Percentiles rank a stretch among this genome's conserved stretches.
Evolutionary conservation across 2,888 invertebrate species (phyloP).

Genomic region (Tenthredo distinguenda): DNA sequence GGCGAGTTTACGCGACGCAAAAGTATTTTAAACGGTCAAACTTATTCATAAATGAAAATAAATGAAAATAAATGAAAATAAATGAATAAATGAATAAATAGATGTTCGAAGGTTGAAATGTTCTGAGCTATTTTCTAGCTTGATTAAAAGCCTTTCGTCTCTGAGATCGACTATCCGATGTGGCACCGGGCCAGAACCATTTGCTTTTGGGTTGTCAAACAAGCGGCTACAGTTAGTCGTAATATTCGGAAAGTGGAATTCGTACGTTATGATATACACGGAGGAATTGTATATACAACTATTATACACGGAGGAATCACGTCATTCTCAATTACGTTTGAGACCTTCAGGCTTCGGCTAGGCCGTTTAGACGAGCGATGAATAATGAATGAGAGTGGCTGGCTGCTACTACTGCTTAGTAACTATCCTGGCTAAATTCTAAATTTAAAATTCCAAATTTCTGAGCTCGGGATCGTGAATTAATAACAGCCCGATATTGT

Average conservation of each 20-base stretch:
- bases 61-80: neutral
- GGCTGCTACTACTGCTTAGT: too few species aligned
- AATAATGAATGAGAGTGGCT: neutral
- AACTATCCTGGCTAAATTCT: neutral
- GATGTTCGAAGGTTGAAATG: neutral
- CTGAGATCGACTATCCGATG: neutral
- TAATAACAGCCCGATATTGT: neutral
- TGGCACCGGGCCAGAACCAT: conserved; percentile 36
- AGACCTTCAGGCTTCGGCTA: neutral
- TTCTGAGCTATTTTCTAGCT: neutral
- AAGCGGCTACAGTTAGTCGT: conserved; percentile 19
- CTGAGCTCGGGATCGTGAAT: too few species aligned
- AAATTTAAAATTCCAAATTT: neutral
- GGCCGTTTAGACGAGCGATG: neutral
- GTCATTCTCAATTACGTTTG: conserved; percentile 2
- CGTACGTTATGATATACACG: neutral
- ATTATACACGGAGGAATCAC: neutral
- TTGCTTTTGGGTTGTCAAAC: conserved; percentile 37
- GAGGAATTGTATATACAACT: neutral
- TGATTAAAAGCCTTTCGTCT: conserved; percentile 13
- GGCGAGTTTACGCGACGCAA: neutral
- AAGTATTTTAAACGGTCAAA: neutral
- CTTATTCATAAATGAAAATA: neutral
- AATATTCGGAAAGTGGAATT: neutral
- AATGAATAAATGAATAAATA: neutral